A percentile compares a stretch with the other conserved stretches of the same genome.
Evolutionary conservation across 64 coral and sea anemone species (phyloP).

Genomic region (Pachyseris speciosa): DNA sequence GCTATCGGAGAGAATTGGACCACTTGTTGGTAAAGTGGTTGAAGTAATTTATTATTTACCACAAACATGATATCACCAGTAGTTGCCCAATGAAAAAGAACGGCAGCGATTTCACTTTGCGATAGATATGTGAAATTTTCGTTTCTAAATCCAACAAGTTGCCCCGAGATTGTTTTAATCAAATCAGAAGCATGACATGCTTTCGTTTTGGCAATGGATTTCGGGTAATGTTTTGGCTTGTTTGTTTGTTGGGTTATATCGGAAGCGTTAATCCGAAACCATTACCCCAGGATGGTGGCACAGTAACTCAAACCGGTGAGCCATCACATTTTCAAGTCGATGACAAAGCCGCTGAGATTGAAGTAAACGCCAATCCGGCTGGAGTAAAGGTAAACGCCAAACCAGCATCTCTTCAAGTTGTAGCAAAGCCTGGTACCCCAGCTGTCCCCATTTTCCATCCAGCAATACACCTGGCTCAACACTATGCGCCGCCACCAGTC

Average conservation of each 20-base stretch:
- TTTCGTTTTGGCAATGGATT: conserved; percentile 6
- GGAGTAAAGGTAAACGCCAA: conserved; percentile 99
- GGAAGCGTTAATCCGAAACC: conserved; percentile 40
- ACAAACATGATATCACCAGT: conserved; percentile 24
- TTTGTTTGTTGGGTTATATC: conserved; percentile 31
- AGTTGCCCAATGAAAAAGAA: not conserved
- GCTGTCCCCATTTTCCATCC: conserved; percentile 93
- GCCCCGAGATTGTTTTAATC: no score
- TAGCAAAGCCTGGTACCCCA: conserved; percentile 82
- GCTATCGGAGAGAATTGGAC: not conserved
- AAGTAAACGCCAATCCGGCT: conserved; percentile 94
- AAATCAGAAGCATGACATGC: conserved; percentile 14
- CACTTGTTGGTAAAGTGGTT: conserved; percentile 26
- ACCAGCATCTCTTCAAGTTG: conserved; percentile 97
- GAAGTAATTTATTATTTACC: conserved; percentile 40
- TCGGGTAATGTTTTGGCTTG: not conserved
- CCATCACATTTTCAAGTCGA: conserved; percentile 97
- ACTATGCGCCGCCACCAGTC: conserved; percentile 80
- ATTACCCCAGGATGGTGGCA: conserved; percentile 60
- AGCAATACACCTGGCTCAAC: conserved; percentile 88
- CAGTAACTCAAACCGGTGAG: conserved; percentile 78
- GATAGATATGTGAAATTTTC: not conserved
- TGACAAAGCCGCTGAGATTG: conserved; percentile 96
- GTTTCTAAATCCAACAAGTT: not conserved
- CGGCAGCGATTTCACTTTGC: no score